A percentile compares a stretch with the other conserved stretches of the same genome.
Evolutionary conservation across 2,888 invertebrate genomes (phyloP).

Genomic region (Pyrochroa serraticornis): DNA sequence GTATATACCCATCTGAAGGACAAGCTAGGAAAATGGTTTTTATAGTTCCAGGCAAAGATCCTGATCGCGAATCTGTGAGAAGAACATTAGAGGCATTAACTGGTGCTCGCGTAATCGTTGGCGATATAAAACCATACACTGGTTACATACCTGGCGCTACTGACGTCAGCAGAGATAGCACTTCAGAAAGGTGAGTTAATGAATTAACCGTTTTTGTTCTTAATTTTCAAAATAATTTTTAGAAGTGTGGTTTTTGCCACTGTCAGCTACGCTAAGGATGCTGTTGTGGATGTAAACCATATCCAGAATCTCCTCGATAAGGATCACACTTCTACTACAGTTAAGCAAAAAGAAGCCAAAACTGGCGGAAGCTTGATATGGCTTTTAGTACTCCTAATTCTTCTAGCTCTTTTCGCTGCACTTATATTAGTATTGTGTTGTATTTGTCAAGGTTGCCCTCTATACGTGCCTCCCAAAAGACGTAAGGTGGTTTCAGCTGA

Average conservation of each 20-base stretch:
- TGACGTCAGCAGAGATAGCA: conserved; percentile 59
- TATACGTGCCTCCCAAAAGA: conserved; percentile 78
- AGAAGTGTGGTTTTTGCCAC: conserved; percentile 77
- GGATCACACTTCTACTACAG: conserved; percentile 11
- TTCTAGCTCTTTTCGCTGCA: conserved; percentile 74
- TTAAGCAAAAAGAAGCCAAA: conserved; percentile 30
- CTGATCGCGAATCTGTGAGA: conserved; percentile 75
- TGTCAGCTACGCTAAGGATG: conserved; percentile 68
- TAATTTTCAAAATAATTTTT: conserved; percentile 43
- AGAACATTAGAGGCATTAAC: conserved; percentile 78
- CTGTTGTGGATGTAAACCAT: conserved; percentile 74
- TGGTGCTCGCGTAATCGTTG: conserved; percentile 78
- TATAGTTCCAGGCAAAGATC: conserved; percentile 78
- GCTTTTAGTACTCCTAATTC: conserved; percentile 77
- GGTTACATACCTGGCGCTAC: conserved; percentile 63
- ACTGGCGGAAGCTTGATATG: conserved; percentile 70
- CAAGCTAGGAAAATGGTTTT: conserved; percentile 80
- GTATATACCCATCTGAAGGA: conserved; percentile 79
- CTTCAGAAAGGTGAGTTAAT: conserved; percentile 63
- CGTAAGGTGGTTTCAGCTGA: conserved; percentile 77
- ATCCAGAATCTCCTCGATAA: conserved; percentile 66
- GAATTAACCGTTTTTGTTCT: neutral
- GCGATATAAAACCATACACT: conserved; percentile 74
- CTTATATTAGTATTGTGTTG: conserved; percentile 79
- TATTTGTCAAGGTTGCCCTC: conserved; percentile 84